These are phyloP conservation scores for Agrochola circellaris DNA, from an alignment of 2,888 invertebrate genomes.

Conservation along the genomic window DNA sequence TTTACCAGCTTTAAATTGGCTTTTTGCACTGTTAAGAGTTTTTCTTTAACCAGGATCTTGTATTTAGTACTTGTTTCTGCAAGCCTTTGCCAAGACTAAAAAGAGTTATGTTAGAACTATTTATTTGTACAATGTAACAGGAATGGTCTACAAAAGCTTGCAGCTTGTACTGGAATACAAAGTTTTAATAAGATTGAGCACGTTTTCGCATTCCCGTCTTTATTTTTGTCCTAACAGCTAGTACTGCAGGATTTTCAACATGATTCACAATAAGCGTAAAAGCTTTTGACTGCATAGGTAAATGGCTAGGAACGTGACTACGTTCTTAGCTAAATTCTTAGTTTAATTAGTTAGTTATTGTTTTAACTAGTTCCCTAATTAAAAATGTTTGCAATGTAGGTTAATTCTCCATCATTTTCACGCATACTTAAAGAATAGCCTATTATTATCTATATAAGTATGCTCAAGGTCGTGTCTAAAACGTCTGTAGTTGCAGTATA, in stretches of 20 bases:
- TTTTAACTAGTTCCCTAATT: neutral
- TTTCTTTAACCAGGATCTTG: slow-evolving; percentile 21
- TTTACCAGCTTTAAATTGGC: slow-evolving; percentile 16
- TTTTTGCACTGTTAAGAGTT: slow-evolving; percentile 16
- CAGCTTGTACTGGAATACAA: slow-evolving; percentile 29
- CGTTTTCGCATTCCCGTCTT: slow-evolving; percentile 26
- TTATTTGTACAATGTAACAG: slow-evolving; percentile 50
- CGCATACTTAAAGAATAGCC: slow-evolving; percentile 29
- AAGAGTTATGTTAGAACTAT: slow-evolving; percentile 41
- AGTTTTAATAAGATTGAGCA: slow-evolving; percentile 43
- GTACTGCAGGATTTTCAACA: neutral
- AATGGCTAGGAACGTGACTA: too few relatives aligned
- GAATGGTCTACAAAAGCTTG: slow-evolving; percentile 44
- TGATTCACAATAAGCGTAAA: slow-evolving; percentile 4
- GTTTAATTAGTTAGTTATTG: neutral
- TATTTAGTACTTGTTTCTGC: slow-evolving; percentile 40
- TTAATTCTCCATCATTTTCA: slow-evolving; percentile 32
- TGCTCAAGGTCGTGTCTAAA: slow-evolving; percentile 50
- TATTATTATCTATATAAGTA: slow-evolving; percentile 41
- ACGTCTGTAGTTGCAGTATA: slow-evolving; percentile 35
- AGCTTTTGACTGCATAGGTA: neutral
- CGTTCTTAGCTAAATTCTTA: neutral
- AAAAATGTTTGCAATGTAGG: slow-evolving; percentile 25
- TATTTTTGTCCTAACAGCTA: slow-evolving; percentile 16
- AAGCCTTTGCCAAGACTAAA: slow-evolving; percentile 33